Percentiles rank a stretch among this genome's conserved stretches.
Evolutionary conservation across 2,888 invertebrate genomes (phyloP).

Genomic region (Hetaerina titia): DNA sequence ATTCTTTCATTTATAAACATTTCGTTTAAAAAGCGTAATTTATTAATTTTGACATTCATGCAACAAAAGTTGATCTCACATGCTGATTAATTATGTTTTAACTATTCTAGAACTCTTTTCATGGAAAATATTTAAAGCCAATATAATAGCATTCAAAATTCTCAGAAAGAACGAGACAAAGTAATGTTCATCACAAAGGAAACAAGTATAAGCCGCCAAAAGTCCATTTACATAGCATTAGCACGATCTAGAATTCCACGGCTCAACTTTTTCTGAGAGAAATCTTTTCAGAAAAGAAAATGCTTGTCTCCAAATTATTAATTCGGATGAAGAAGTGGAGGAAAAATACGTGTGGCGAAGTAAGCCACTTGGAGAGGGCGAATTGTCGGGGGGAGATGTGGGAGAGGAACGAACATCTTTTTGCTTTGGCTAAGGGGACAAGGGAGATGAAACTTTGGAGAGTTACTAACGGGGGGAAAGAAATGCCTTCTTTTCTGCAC

Average conservation of each 20-base stretch:
- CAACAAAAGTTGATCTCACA: too few relatives aligned
- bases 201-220: not conserved
- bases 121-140: not conserved
- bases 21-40: too few relatives aligned
- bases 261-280: not conserved
- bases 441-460: slow-evolving; percentile 55
- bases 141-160: not conserved
- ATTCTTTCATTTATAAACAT: too few relatives aligned
- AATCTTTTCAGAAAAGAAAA: not conserved
- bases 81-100: too few relatives aligned
- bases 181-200: not conserved
- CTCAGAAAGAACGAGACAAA: not conserved
- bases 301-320: slow-evolving; percentile 23
- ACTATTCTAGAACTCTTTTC: too few relatives aligned
- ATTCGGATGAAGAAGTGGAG: slow-evolving; percentile 13
- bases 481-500: not conserved
- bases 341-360: not conserved
- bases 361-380: not conserved
- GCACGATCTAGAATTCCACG: not conserved
- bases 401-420: not conserved
- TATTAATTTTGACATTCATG: too few relatives aligned
- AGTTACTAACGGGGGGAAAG: slow-evolving; percentile 15
- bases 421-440: not conserved
- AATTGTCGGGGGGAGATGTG: not conserved
- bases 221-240: slow-evolving; percentile 56